These are phyloP conservation scores for Neodontobutis hainanensis DNA, from an alignment of 2,113 vertebrate genomes.

Conservation along the genomic window DNA sequence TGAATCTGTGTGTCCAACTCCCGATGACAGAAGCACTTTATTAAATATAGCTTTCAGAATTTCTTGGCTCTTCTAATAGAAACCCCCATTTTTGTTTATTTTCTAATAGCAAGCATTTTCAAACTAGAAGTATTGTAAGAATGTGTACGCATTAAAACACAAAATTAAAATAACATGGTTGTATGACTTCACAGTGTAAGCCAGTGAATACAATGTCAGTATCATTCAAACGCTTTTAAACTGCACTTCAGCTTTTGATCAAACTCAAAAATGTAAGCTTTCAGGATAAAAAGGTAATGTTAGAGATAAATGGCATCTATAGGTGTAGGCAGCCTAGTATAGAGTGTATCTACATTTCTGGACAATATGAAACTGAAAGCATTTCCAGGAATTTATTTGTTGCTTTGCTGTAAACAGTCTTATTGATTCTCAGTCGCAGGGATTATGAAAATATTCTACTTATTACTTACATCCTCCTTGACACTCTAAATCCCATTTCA, in stretches of 20 bases:
- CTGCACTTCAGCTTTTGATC: constrained; percentile 17
- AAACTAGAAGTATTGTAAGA: too few relatives aligned
- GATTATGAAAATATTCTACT: constrained; percentile 76
- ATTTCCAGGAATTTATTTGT: constrained; percentile 51
- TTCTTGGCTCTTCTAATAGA: not conserved
- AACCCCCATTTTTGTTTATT: not conserved
- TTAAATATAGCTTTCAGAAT: constrained; percentile 2
- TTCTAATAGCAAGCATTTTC: not conserved
- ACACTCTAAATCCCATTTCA: constrained; percentile 78
- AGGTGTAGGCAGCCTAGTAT: constrained; percentile 16
- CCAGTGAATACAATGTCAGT: constrained; percentile 10
- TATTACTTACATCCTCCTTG: constrained; percentile 74
- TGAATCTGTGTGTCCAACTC: constrained; percentile 15
- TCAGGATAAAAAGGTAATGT: constrained; percentile 20
- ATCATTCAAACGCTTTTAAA: constrained; percentile 28
- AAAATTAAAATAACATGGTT: not conserved
- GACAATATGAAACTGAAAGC: constrained; percentile 35
- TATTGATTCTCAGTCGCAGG: constrained; percentile 66
- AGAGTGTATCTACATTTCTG: not conserved
- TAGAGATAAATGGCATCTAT: constrained; percentile 40
- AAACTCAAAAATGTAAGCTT: constrained; percentile 11
- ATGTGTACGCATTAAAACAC: too few relatives aligned
- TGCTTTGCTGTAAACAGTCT: constrained; percentile 62
- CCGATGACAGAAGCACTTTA: constrained; percentile 5
- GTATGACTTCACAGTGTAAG: constrained; percentile 35